These are phyloP conservation scores for Radopholus similis DNA, from an alignment of 1,140 invertebrate species.

Conservation along the genomic window DNA sequence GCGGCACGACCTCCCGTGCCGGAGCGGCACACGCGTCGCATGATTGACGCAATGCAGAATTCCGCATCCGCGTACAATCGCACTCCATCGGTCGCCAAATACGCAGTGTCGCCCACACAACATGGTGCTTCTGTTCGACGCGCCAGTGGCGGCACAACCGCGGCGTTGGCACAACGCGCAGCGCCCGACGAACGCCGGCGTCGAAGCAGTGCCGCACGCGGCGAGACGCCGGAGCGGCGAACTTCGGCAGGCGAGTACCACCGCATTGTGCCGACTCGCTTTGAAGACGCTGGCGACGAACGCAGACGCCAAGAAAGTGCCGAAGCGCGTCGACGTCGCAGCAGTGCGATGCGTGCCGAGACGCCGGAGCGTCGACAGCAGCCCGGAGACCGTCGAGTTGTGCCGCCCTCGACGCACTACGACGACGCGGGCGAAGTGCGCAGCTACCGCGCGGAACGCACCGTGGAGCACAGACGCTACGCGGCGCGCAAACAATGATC, in stretches of 20 bases:
- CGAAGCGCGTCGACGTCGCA: not conserved
- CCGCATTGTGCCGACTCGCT: too few species aligned
- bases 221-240: not conserved
- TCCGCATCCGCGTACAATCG: slow-evolving; percentile 25
- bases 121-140: too few species aligned
- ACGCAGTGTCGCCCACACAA: too few species aligned
- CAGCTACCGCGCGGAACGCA: slow-evolving; percentile 13
- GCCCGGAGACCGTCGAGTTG: too few species aligned
- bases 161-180: not conserved
- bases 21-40: slow-evolving; percentile 33
- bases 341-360: not conserved
- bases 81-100: slow-evolving; percentile 20
- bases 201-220: not conserved
- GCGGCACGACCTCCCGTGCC: slow-evolving; percentile 27
- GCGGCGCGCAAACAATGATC: too few species aligned
- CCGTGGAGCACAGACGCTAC: slow-evolving; percentile 9
- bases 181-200: not conserved
- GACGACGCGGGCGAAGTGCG: slow-evolving; percentile 6
- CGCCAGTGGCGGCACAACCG: slow-evolving; percentile 10
- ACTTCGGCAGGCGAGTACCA: not conserved
- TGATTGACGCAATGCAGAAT: slow-evolving; percentile 34
- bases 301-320: not conserved
- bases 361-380: not conserved
- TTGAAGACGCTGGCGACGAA: not conserved
- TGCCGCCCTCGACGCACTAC: not conserved